phyloP scores from a whole-genome alignment of 2,113 vertebrate species.

The Neoarius graeffei region DNA sequence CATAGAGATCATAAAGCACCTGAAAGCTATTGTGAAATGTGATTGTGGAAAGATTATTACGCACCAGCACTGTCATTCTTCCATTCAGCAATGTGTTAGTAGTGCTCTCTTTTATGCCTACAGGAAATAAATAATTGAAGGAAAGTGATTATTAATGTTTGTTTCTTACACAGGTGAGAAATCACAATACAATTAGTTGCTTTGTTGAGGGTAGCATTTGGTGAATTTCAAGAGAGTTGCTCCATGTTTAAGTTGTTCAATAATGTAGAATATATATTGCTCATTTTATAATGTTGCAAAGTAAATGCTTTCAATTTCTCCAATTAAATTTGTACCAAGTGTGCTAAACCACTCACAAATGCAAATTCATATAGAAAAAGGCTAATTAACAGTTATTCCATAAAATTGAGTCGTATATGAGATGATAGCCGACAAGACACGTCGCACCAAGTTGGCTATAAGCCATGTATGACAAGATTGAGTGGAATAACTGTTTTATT shows the following conservation, averaged over 20 bases:
- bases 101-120: neutral
- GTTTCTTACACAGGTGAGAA: neutral
- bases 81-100: neutral
- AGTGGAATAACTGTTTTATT: too few species aligned
- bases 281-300: neutral
- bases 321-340: neutral
- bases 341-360: neutral
- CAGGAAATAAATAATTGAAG: neutral
- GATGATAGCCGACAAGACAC: too few species aligned
- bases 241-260: neutral
- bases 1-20: neutral
- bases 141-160: neutral
- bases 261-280: neutral
- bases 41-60: neutral
- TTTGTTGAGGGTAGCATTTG: neutral
- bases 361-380: neutral
- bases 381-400: too few species aligned
- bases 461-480: too few species aligned
- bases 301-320: neutral
- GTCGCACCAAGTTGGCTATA: too few species aligned
- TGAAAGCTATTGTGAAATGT: constrained; percentile 10
- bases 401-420: too few species aligned
- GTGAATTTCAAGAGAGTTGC: neutral
- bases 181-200: neutral
- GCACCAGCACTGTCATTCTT: neutral